phyloP scores from a whole-genome alignment of 2,113 vertebrate genomes.

The Atlantisia rogersi region DNA sequence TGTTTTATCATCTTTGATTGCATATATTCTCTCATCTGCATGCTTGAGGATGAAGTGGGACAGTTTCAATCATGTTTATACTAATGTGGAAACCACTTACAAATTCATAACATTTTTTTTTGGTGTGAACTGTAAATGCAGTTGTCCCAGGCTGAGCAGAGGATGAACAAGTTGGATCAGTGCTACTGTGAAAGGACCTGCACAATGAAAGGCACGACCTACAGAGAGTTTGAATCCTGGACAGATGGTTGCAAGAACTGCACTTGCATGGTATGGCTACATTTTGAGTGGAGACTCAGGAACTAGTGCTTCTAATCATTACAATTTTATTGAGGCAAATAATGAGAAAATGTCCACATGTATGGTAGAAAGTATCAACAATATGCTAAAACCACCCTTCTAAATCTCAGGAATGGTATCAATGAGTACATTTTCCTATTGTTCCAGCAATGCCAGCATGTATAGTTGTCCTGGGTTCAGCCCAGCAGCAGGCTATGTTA shows the following conservation, averaged over 20 bases:
- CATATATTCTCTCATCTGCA: not conserved
- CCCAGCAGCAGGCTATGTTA: too few relatives aligned
- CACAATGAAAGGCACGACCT: conserved; percentile 89
- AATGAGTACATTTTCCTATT: not conserved
- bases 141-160: conserved; percentile 95
- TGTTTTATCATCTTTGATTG: not conserved
- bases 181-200: conserved; percentile 98
- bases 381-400: not conserved
- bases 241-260: conserved; percentile 98
- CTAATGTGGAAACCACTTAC: not conserved
- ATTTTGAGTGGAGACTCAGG: not conserved
- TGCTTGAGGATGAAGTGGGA: not conserved
- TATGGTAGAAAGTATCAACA: not conserved
- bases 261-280: conserved; percentile 91
- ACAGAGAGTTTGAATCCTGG: conserved; percentile 95
- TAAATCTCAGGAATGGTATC: not conserved
- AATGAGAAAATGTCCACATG: conserved; percentile 22
- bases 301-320: not conserved
- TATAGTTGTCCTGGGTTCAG: not conserved
- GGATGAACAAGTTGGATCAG: conserved; percentile 95
- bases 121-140: conserved; percentile 71
- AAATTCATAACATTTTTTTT: conserved; percentile 16
- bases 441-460: not conserved
- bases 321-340: conserved; percentile 16
- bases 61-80: not conserved